Evolutionary conservation across 2,113 vertebrate species (phyloP), one percentile per base, ranked within the genome.

Genomic region (Mesoclemmys tuberculata): DNA sequence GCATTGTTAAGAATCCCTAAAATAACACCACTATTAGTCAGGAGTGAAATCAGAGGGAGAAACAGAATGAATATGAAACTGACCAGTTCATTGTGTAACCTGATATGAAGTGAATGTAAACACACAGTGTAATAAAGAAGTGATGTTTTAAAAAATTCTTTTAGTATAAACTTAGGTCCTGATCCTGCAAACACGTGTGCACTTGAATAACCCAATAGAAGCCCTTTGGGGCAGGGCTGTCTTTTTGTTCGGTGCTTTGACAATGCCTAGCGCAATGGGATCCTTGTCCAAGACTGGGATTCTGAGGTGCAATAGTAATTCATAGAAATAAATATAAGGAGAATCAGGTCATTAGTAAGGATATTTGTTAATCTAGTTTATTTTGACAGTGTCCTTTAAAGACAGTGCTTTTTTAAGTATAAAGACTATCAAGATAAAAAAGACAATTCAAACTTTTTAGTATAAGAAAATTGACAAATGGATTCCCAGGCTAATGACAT

Each of bases 161-260:
- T 84, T 26, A 19, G 48, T 79, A 93, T 87, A 84, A 80, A 98
- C 98, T 97, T 97, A 99, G 74, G 26, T 21, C 41, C 24, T 75
- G 11, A 46, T 75, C 41, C 74, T 46, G 41, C 24, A 75, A 44
- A 27, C 10, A 14, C 12, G 24, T 44, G 26, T 27, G 41, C 24
- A 75, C 21, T 22, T 26, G 38, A 44, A 74, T 35, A n/a, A 64
- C 14, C 61, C 31, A 64, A 18, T 8, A 16, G 21, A 68, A 68
- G 16, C 4, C 64, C 35, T 38, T n/a, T 21, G 35, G 16, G 64
- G 18, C 18, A 68, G 35, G 16, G 35, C 64, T 38, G 64, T 68
- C 64, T 68, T 64, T 64, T 19, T 68, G 64, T n/a, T 68, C 18
- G 10, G 35, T 68, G 18, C 64, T 68, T 68, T 68, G n/a, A n/a